phyloP scores from a whole-genome alignment of 2,888 invertebrate genomes.

The Drosophila affinis region DNA sequence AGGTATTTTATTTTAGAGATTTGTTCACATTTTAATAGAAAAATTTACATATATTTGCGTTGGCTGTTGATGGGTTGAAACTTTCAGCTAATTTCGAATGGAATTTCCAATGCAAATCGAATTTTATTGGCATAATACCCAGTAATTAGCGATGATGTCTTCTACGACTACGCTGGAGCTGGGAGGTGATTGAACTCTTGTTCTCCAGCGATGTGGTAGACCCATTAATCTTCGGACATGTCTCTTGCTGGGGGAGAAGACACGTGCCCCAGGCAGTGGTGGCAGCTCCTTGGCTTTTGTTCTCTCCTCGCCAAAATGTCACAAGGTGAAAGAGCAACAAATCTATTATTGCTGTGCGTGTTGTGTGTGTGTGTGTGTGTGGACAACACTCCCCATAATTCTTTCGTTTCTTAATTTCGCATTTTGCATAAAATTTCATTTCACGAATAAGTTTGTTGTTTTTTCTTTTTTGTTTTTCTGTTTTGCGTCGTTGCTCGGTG shows the following conservation, averaged over 20 bases:
- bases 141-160: slow-evolving; percentile 15
- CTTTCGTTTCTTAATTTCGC: slow-evolving; percentile 19
- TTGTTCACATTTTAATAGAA: slow-evolving; percentile 11
- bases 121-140: slow-evolving; percentile 20
- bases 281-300: slow-evolving; percentile 23
- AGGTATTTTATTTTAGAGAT: background rate
- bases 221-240: slow-evolving; percentile 41
- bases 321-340: slow-evolving; percentile 49
- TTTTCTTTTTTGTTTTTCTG: slow-evolving; percentile 11
- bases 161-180: background rate
- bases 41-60: slow-evolving; percentile 18
- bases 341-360: background rate
- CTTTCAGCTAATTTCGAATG: slow-evolving; percentile 27
- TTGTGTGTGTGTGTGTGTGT: background rate
- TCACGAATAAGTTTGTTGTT: background rate
- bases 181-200: slow-evolving; percentile 41
- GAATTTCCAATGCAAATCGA: slow-evolving; percentile 38
- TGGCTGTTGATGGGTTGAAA: background rate
- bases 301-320: slow-evolving; percentile 43
- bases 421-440: slow-evolving; percentile 25
- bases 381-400: slow-evolving; percentile 36
- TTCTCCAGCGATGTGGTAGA: background rate
- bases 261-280: slow-evolving; percentile 15
- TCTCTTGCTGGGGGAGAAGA: slow-evolving; percentile 1
- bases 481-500: slow-evolving; percentile 4